Evolutionary conservation across 2,888 invertebrate species (phyloP), one percentile per base, ranked within the genome.

Genomic region (Athrips mouffetella): DNA sequence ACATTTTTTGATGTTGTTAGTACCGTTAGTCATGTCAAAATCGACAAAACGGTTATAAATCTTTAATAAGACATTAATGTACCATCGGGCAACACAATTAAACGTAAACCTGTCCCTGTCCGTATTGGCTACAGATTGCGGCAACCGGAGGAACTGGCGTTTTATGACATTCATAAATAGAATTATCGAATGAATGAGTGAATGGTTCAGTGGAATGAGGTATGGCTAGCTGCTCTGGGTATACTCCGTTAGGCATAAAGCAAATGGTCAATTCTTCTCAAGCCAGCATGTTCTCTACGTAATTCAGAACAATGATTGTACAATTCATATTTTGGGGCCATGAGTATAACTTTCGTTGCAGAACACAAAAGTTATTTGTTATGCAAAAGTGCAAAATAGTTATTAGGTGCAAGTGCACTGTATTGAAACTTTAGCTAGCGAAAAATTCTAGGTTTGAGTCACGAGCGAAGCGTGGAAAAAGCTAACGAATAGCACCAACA

Each of bases 81-180:
- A 47, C 25, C 47, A 39, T 47, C 35, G 25, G 23, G 13, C 13
- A 15, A 23, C 31, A 49, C 47, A 49, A 49, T 49, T 49, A 49
- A 29, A 47, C 57, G 68, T 71, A 72, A 73, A 73, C 59, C 63
- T 68, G 70, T 66, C 68, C 47, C 45, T 52, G 49, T 62, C 58
- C 58, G 57, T 60, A 67, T 66, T 51, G 60, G 53, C 52, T 50
- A 55, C 59, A 59, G 58, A 63, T 63, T 60, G 61, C 58, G 39
- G 58, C 57, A 54, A 55, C 57, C 48, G 54, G 57, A 53, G 60
- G 59, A 54, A 57, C 62, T 52, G 51, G 55, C 55, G 58, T 59
- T 71, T 76, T 76, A 74, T 73, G 68, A 67, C 65, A 65, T 67
- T 65, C 70, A 69, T 76, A 75, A 76, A 76, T 70, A 73, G 66